Base-by-base conservation (phyloP, 30 jellyfish, hydroid and myxozoan genomes). In the Hydra vulgaris region DNA sequence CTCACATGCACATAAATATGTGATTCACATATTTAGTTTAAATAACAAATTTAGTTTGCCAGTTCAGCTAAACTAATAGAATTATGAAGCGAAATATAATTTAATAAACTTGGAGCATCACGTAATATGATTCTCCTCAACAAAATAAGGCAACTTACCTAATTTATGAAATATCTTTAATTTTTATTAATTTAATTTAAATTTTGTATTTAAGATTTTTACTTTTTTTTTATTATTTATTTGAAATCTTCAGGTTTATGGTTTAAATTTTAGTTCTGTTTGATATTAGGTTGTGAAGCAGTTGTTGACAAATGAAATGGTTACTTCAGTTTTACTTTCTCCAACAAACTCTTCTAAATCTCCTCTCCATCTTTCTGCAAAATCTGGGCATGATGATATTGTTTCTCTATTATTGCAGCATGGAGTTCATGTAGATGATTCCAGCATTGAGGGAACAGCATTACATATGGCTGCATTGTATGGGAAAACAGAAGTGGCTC, bases 321-420 rank as follows among this genome's bases (percentile, higher is more conserved):
- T 89, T 8, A 72, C 84, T 40, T 85, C 73, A 40, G 79, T 85
- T 89, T 82, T 89, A 15, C 78, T 81, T 25, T 84, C 85, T 26
- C 80, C 81, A 54, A 82, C 85, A 17, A 92, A 89, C 76, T 79
- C 89, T 8, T 22, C 93, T 20, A 85, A 89, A 69, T 79, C 84
- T 19, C 97, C 97, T 7, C 67, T 89, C 79, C 97, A 89, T 82
- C 71, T 89, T 25, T 91, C 97, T 17, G 94, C 95, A 17, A 89
- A 85, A 74, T 86, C 94, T 20, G 97, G 97, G 17, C 97, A 89
- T 79, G 90, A 24, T 73, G 97, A 85, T 22, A 87, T 89, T 70
- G 88, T 82, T n/a, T 74, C 90, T 27, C 72, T 83, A 86, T 81
- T 91, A 81, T 75, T 86, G 18, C 89, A 91, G 73, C 82, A 89